Percentiles rank a stretch among this genome's conserved stretches.
phyloP scores from a whole-genome alignment of 2,113 vertebrate genomes.

The Hymenochirus boettgeri region DNA sequence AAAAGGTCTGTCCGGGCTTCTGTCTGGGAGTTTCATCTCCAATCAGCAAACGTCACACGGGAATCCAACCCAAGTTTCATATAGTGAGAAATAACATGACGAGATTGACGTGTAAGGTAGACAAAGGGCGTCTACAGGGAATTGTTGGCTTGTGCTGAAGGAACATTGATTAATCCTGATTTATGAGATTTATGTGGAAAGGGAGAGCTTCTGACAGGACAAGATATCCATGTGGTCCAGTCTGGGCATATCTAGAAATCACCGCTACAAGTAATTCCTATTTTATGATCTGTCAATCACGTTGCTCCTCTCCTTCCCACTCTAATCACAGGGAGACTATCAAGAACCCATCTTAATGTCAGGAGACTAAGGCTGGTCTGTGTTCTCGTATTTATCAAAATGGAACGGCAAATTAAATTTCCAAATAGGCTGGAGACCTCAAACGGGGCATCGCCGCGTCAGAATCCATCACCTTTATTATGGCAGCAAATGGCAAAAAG shows the following conservation, averaged over 20 bases:
- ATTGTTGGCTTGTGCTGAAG: background rate
- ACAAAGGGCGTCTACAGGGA: slow-evolving; percentile 11
- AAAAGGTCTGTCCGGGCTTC: no score
- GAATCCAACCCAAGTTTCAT: background rate
- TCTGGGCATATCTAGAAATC: slow-evolving; percentile 8
- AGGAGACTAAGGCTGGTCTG: background rate
- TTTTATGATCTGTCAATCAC: slow-evolving; percentile 34
- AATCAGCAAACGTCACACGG: no score
- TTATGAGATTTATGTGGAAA: slow-evolving; percentile 9
- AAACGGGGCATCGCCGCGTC: no score
- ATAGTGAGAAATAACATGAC: slow-evolving; percentile 8
- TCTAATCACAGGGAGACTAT: slow-evolving; percentile 7
- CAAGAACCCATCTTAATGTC: slow-evolving; percentile 4
- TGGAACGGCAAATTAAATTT: background rate
- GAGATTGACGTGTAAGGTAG: background rate
- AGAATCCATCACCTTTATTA: no score
- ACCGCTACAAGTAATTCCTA: slow-evolving; percentile 15
- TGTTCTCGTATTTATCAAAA: background rate
- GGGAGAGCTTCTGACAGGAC: background rate
- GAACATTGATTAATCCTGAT: slow-evolving; percentile 22
- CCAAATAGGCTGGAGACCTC: no score
- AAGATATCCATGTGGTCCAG: background rate
- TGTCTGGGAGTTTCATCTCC: no score
- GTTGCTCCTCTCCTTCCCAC: background rate
- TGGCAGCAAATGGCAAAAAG: no score